These are phyloP conservation scores for Hartigia nigra DNA, from an alignment of 2,888 invertebrate species.

Conservation along the genomic window DNA sequence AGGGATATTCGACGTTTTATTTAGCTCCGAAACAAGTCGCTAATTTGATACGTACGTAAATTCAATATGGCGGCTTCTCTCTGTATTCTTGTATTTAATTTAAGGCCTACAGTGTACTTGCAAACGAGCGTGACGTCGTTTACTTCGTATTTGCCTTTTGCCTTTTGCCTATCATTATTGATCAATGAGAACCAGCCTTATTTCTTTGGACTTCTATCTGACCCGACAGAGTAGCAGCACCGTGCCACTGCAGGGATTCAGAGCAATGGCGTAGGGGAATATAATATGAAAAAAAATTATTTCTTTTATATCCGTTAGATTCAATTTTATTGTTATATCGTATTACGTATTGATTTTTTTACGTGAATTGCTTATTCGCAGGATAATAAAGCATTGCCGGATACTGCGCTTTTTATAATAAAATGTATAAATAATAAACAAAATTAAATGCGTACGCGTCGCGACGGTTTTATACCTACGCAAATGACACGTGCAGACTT, in stretches of 20 bases:
- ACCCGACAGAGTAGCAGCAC: not conserved
- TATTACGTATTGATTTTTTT: not conserved
- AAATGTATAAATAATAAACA: not conserved
- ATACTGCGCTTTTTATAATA: not conserved
- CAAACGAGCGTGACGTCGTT: not conserved
- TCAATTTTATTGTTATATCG: not conserved
- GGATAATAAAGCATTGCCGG: not conserved
- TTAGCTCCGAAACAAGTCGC: not conserved
- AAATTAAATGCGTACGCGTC: too few relatives aligned
- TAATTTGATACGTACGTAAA: not conserved
- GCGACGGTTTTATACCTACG: not conserved
- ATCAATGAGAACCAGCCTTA: not conserved
- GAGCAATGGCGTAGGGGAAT: not conserved
- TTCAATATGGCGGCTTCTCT: not conserved
- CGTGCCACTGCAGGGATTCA: not conserved
- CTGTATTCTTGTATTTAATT: not conserved
- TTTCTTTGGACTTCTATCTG: not conserved
- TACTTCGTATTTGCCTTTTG: not conserved
- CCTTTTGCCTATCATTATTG: not conserved
- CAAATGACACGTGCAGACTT: not conserved
- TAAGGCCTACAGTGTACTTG: not conserved
- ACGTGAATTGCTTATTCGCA: too few relatives aligned
- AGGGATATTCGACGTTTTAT: not conserved
- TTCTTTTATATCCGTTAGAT: not conserved
- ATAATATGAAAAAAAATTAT: not conserved